These are phyloP conservation scores for Zelostemma sp. DNA, from an alignment of 1,140 invertebrate genomes.

Conservation along the genomic window DNA sequence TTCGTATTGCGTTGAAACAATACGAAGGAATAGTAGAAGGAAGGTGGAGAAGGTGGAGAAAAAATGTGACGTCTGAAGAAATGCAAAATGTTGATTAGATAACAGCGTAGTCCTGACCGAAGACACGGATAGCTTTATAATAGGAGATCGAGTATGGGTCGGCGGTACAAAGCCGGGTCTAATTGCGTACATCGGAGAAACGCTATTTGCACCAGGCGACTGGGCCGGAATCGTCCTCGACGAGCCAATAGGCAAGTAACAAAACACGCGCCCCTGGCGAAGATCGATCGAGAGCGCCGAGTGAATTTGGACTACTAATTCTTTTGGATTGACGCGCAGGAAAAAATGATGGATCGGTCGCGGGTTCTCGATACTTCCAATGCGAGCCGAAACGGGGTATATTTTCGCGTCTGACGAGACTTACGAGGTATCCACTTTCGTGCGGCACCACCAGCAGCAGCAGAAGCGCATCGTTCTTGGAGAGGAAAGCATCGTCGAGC, in stretches of 20 bases:
- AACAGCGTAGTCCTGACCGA: slow-evolving; percentile 87
- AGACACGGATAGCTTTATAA: slow-evolving; percentile 95
- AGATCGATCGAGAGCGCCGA: too few relatives aligned
- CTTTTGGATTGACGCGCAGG: too few relatives aligned
- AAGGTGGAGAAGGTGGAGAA: background rate
- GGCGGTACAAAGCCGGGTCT: slow-evolving; percentile 94
- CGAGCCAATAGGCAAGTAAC: slow-evolving; percentile 87
- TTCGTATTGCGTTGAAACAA: too few relatives aligned
- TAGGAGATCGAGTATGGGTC: slow-evolving; percentile 95
- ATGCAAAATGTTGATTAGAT: slow-evolving; percentile 71
- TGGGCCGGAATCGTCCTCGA: slow-evolving; percentile 98
- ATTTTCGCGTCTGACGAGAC: slow-evolving; percentile 90
- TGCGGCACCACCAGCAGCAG: slow-evolving; percentile 52
- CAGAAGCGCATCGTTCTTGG: too few relatives aligned
- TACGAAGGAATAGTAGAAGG: too few relatives aligned
- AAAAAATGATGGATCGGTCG: slow-evolving; percentile 97
- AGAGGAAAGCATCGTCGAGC: slow-evolving; percentile 56
- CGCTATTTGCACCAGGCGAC: slow-evolving; percentile 94
- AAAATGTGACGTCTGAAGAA: slow-evolving; percentile 4
- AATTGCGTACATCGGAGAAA: slow-evolving; percentile 98
- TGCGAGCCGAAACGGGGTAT: slow-evolving; percentile 94
- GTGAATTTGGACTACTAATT: too few relatives aligned
- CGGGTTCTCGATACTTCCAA: slow-evolving; percentile 92
- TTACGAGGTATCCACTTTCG: slow-evolving; percentile 80
- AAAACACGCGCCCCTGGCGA: too few relatives aligned